These are phyloP conservation scores for Orchesellides sinensis DNA, from an alignment of 2,888 invertebrate species.

Conservation along the genomic window DNA sequence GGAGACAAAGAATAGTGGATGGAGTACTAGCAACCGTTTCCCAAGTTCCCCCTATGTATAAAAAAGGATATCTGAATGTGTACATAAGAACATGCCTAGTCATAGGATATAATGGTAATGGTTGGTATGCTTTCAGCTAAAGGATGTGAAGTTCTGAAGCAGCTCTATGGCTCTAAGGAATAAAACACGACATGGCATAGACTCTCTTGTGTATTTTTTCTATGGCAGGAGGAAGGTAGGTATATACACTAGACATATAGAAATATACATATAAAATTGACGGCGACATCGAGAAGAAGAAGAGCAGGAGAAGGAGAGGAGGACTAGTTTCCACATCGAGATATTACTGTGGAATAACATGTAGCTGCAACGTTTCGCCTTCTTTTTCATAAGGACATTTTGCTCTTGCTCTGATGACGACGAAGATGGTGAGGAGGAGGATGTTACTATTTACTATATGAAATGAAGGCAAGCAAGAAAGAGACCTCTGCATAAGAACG, in stretches of 20 bases:
- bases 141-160: not conserved
- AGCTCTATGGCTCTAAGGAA: slow-evolving; percentile 26
- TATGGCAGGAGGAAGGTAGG: slow-evolving; percentile 1
- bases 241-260: slow-evolving; percentile 1
- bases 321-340: slow-evolving; percentile 46
- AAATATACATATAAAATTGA: slow-evolving; percentile 27
- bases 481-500: slow-evolving; percentile 17
- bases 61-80: slow-evolving; percentile 11
- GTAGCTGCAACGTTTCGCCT: slow-evolving; percentile 22
- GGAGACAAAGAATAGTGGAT: slow-evolving; percentile 41
- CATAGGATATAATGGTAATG: slow-evolving; percentile 40
- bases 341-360: slow-evolving; percentile 48
- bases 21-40: slow-evolving; percentile 28
- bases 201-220: slow-evolving; percentile 33
- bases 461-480: slow-evolving; percentile 49
- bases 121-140: not conserved
- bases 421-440: slow-evolving; percentile 39
- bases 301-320: slow-evolving; percentile 3
- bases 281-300: slow-evolving; percentile 36
- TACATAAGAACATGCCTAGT: slow-evolving; percentile 32
- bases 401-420: slow-evolving; percentile 20
- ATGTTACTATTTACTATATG: too few species aligned
- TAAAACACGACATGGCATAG: not conserved
- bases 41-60: slow-evolving; percentile 53
- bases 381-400: slow-evolving; percentile 46